These are phyloP conservation scores for Drosophila pectinifera DNA, from an alignment of 1,140 invertebrate species.

Conservation along the genomic window DNA sequence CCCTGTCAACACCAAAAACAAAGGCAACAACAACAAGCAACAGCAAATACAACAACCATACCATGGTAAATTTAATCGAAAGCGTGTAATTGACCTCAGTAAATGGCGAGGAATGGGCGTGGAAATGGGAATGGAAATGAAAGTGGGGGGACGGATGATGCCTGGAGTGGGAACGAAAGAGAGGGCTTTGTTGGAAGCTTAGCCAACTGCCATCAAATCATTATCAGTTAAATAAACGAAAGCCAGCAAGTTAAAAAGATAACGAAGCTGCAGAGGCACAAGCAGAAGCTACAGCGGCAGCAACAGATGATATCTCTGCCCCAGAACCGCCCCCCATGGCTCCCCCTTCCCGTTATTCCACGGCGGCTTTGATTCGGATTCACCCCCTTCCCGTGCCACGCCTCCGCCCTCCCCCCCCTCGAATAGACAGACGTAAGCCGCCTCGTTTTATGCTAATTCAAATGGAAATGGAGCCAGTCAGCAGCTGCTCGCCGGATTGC, in stretches of 20 bases:
- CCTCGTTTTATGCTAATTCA: slow-evolving; percentile 83
- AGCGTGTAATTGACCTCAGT: slow-evolving; percentile 82
- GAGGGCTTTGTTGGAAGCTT: slow-evolving; percentile 76
- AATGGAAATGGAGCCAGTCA: slow-evolving; percentile 82
- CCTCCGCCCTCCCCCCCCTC: slow-evolving; percentile 27
- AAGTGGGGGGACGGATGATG: neutral
- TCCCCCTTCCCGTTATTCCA: neutral
- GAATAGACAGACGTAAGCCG: slow-evolving; percentile 81
- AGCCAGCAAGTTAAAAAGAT: slow-evolving; percentile 81
- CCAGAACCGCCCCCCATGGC: slow-evolving; percentile 3
- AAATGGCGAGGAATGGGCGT: slow-evolving; percentile 67
- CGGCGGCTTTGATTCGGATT: slow-evolving; percentile 50
- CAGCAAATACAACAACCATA: slow-evolving; percentile 29
- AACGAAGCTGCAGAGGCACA: slow-evolving; percentile 63
- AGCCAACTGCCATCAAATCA: slow-evolving; percentile 82
- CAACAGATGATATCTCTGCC: slow-evolving; percentile 77
- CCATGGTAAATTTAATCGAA: slow-evolving; percentile 81
- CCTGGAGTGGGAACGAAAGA: neutral
- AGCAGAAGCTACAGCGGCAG: slow-evolving; percentile 39
- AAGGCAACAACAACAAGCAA: slow-evolving; percentile 21
- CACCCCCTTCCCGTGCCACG: slow-evolving; percentile 11
- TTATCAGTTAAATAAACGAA: slow-evolving; percentile 83
- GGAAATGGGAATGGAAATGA: slow-evolving; percentile 56
- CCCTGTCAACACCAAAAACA: slow-evolving; percentile 70
- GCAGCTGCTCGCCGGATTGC: slow-evolving; percentile 65